Conservation (phyloP, 2,888 invertebrate species). For the Plebejus argus region DNA sequence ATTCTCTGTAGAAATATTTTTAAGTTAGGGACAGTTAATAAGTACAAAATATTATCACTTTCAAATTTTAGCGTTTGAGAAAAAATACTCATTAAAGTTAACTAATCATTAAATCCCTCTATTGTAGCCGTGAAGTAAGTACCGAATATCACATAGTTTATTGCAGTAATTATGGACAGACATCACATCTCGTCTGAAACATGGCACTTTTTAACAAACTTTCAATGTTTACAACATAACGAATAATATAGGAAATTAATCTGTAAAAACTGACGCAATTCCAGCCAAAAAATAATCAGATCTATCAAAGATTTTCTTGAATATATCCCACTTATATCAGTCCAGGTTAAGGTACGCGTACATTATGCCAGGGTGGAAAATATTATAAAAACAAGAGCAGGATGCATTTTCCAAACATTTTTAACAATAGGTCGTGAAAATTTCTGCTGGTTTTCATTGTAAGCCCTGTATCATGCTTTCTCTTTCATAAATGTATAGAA, state of each 20-base stretch:
- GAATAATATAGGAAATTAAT: constrained; percentile 9
- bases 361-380: no score
- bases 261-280: not conserved
- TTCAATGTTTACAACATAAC: constrained; percentile 24
- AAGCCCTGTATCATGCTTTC: no score
- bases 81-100: not conserved
- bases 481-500: not conserved
- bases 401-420: no score
- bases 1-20: not conserved
- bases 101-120: not conserved
- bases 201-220: constrained; percentile 19
- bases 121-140: not conserved
- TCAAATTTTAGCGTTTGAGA: not conserved
- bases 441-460: no score
- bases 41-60: constrained; percentile 18
- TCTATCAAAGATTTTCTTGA: not conserved
- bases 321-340: not conserved
- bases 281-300: not conserved
- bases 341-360: not conserved
- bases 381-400: no score
- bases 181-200: constrained; percentile 10
- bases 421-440: no score
- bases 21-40: not conserved
- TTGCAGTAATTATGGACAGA: constrained; percentile 13
- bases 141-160: constrained; percentile 8